These are phyloP conservation scores for Strix uralensis DNA, from an alignment of 2,113 vertebrate species.

Conservation along the genomic window DNA sequence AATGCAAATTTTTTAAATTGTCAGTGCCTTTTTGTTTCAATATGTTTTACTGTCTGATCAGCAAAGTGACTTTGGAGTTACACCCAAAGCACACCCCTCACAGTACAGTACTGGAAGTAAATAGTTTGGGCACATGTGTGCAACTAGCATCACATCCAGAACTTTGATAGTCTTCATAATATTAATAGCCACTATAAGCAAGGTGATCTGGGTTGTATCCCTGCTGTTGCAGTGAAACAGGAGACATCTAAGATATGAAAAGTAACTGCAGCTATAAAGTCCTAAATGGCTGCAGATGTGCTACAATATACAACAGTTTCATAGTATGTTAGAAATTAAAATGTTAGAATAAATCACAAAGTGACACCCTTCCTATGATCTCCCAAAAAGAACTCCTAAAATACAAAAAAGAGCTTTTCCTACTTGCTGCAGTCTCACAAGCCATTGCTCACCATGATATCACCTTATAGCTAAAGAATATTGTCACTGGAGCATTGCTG, in stretches of 20 bases:
- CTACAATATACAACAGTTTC: neutral
- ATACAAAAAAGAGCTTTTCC: neutral
- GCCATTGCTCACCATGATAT: neutral
- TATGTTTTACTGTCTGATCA: neutral
- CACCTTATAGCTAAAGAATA: neutral
- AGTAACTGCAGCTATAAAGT: neutral
- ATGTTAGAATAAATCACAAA: neutral
- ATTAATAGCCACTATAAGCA: neutral
- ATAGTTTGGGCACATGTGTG: neutral
- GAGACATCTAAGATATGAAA: neutral
- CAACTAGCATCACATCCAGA: neutral
- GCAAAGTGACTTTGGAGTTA: neutral
- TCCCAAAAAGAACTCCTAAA: neutral
- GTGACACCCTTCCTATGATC: neutral
- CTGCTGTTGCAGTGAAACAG: neutral
- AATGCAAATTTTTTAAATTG: neutral
- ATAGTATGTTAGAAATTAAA: neutral
- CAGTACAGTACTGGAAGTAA: neutral
- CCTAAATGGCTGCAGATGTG: neutral
- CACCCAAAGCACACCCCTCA: neutral
- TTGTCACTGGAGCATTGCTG: neutral
- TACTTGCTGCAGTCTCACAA: neutral
- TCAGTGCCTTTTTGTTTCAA: neutral
- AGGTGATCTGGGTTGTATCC: neutral
- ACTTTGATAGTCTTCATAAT: fast-evolving